Percentiles rank a stretch among this genome's conserved stretches.
phyloP scores from a whole-genome alignment of 2,113 vertebrate genomes.

The Tetrao urogallus region DNA sequence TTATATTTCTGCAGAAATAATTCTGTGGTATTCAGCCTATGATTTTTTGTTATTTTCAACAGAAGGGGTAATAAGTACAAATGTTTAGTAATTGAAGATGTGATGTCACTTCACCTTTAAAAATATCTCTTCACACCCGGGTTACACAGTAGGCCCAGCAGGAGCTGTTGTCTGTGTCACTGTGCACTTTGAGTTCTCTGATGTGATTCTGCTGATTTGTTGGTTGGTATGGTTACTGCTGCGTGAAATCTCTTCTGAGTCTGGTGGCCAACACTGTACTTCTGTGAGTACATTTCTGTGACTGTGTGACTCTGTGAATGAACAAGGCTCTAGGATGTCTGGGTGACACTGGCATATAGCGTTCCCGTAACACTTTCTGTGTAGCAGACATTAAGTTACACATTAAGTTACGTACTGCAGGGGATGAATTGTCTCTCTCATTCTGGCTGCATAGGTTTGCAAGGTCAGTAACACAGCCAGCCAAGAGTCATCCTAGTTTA shows the following conservation, averaged over 20 bases:
- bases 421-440: background rate
- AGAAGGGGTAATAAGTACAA: background rate
- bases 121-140: background rate
- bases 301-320: background rate
- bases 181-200: background rate
- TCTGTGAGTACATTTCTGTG: conserved; percentile 10
- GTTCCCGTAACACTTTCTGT: background rate
- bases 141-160: background rate
- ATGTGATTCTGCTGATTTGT: background rate
- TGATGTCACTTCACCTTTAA: background rate
- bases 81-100: background rate
- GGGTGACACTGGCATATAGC: background rate
- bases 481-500: background rate
- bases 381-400: background rate
- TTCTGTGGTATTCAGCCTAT: background rate
- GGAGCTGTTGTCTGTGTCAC: background rate
- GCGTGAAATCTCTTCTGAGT: background rate
- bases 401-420: background rate
- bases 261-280: conserved; percentile 14
- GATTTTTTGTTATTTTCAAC: background rate
- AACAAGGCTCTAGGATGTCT: background rate
- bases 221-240: conserved; percentile 46
- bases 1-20: background rate
- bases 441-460: background rate
- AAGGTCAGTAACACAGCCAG: background rate